Evolutionary conservation across 1,140 invertebrate genomes (phyloP), one percentile per base, ranked within the genome.

Genomic region (Diachasma alloeum): DNA sequence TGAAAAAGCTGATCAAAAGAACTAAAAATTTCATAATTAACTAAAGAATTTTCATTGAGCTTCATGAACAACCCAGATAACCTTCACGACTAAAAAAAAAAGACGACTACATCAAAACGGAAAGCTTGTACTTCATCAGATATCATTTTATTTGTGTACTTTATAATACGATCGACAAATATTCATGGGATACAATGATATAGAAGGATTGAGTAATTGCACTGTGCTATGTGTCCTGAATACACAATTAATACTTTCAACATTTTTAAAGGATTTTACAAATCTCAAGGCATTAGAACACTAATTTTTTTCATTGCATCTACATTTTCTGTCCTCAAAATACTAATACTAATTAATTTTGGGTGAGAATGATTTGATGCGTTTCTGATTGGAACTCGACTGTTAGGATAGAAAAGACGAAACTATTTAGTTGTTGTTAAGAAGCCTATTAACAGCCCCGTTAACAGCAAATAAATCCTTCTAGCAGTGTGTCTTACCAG

Each of bases 121-220:
- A 31, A 31, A 3, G 31, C n/a, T 31, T 6, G 26, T 68, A 56
- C 10, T 42, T 37, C 46, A 59, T 74, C 46, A 77, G 67, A 79
- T 77, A 66, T 68, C 76, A 75, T 79, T 77, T 79, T 77, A 77
- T 77, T 71, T 67, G 71, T 36, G 71, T 79, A 74, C 66, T 79
- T 79, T 77, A 77, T 79, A 79, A 79, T 79, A 79, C 75, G 77
- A 77, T 77, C 59, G n/a, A 56, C 71, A 76, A 53, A 59, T 22
- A 48, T 76, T 63, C 36, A 63, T 63, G 11, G 59, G 24, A 19
- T 63, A 63, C 59, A 77, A 72, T 36, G 13, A 31, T 48, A 15
- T 46, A 53, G 74, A 48, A 42, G 37, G 22, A 74, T 67, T 69
- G 69, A 71, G 31, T 75, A 46, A 31, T 59, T 73, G 48, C 46